Base-by-base conservation (phyloP, 2,888 invertebrate species). In the Rosalia funebris region DNA sequence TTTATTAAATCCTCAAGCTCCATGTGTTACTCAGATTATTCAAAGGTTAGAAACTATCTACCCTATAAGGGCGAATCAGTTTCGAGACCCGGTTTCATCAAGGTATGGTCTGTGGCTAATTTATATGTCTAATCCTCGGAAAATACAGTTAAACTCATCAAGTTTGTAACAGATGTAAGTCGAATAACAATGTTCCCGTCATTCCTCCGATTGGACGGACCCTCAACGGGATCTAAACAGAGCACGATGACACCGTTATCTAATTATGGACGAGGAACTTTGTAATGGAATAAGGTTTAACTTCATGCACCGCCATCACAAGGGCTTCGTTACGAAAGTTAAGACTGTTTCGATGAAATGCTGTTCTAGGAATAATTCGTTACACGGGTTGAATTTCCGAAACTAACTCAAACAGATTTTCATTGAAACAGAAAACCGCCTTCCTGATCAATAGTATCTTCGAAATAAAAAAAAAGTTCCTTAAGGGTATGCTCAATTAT, bases 131-230 rank as follows among this genome's bases (percentile, higher is more conserved):
- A 55, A 60, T 55, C 54, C 55, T 17, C 2, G 37, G 44, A 19
- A 60, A 48, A 60, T 60, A 54, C 47, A 25, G 36, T 48, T 60
- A 48, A 55, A 19, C 44, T 25, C 20, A 25, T 3, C 34, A 9
- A 44, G 31, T 55, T 42, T 37, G 42, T 19, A 19, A 9, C 19
- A 25, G 15, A 42, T 48, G 55, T 48, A 36, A 10, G 44, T 12
- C n/a, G 60, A 47, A 55, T 60, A 54, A 60, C 60, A 55, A 54
- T 32, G 50, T 57, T 19, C 9, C 57, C 31, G 25, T 11, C 19
- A 11, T 11, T 11, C 10, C n/a, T 16, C 25, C 19, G 41, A 52
- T 52, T 57, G 57, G 50, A 15, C 50, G 16, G 50, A 44, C 12
- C 14, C 42, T 7, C 9, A 11, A 25, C 12, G 50, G 50, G 44